A percentile compares a stretch with the other conserved stretches of the same genome.
phyloP scores from a whole-genome alignment of 37 sponge, comb jelly and placozoan species.

The Mnemiopsis leidyi region DNA sequence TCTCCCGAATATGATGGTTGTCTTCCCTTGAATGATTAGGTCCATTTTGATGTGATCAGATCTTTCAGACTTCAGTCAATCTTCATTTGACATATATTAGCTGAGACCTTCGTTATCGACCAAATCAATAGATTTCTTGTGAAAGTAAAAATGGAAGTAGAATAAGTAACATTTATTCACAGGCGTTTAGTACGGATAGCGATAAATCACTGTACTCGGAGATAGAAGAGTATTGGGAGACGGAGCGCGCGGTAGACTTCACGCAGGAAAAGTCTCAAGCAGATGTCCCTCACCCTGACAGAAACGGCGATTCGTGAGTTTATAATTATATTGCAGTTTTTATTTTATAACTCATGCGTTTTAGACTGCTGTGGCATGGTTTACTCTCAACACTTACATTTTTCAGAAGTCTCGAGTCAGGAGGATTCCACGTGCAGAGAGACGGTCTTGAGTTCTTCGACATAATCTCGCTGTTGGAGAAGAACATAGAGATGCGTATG shows the following conservation, averaged over 20 bases:
- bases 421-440: neutral
- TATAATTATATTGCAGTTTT: too few relatives aligned
- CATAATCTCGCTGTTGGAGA: slow-evolving; percentile 5
- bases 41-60: too few relatives aligned
- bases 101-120: too few relatives aligned
- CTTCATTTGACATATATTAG: too few relatives aligned
- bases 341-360: too few relatives aligned
- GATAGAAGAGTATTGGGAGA: neutral
- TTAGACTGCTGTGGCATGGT: too few relatives aligned
- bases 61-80: too few relatives aligned
- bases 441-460: slow-evolving; percentile 46
- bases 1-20: neutral
- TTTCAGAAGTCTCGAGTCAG: slow-evolving; percentile 10
- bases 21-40: too few relatives aligned
- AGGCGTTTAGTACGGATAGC: neutral
- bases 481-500: neutral
- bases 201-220: neutral
- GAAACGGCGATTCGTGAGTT: neutral
- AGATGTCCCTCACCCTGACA: slow-evolving; percentile 2
- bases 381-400: too few relatives aligned
- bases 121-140: too few relatives aligned
- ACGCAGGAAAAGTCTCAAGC: neutral
- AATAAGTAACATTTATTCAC: neutral
- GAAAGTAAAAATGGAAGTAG: neutral
- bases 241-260: slow-evolving; percentile 1